Evolutionary conservation across 1,140 invertebrate species (phyloP).

Genomic region (Sinonovacula constricta): DNA sequence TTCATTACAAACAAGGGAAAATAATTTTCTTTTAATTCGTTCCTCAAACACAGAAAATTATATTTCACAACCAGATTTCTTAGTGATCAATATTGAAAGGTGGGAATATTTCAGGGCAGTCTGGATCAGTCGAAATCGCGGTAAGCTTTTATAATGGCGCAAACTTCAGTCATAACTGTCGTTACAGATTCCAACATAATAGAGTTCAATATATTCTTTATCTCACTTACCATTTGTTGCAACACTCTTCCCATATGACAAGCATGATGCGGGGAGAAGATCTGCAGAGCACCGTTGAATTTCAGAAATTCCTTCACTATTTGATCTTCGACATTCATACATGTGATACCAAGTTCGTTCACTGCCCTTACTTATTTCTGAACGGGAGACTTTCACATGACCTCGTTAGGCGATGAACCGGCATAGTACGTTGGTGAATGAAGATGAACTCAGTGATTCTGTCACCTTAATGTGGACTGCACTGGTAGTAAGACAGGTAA

Average conservation of each 20-base stretch:
- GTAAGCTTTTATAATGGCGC: constrained; percentile 50
- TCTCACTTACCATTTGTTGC: constrained; percentile 56
- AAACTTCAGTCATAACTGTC: constrained; percentile 54
- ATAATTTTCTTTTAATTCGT: no score
- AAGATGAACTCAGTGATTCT: constrained; percentile 15
- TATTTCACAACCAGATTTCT: constrained; percentile 22
- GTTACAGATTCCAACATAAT: constrained; percentile 54
- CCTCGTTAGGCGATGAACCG: constrained; percentile 21
- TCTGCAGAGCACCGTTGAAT: no score
- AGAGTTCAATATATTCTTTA: constrained; percentile 44
- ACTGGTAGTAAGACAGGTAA: constrained; percentile 7
- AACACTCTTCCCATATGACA: constrained; percentile 54
- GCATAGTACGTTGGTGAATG: constrained; percentile 15
- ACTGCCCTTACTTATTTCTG: no score
- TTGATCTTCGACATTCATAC: no score
- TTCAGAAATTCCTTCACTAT: no score
- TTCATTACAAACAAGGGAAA: no score
- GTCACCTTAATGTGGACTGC: constrained; percentile 28
- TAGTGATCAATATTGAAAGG: constrained; percentile 34
- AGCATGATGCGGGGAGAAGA: constrained; percentile 50
- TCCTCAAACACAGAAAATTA: no score
- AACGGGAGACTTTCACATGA: constrained; percentile 16
- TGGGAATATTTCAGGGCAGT: constrained; percentile 13
- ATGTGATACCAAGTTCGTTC: no score
- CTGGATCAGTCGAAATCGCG: constrained; percentile 46